These are phyloP conservation scores for Agrypnus murinus DNA, from an alignment of 2,888 invertebrate species.

Conservation along the genomic window DNA sequence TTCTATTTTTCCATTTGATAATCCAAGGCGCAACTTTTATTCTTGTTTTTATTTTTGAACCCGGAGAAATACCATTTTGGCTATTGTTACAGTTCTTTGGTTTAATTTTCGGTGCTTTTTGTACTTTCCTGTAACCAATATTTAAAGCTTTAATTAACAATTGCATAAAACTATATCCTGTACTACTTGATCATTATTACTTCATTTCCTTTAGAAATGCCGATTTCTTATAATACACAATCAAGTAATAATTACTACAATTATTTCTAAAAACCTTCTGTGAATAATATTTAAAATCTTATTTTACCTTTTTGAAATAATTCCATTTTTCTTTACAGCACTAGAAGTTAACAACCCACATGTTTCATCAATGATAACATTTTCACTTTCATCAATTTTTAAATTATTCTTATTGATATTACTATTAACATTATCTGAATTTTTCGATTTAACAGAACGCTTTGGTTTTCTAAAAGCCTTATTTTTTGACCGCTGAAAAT, in stretches of 20 bases:
- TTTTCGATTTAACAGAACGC: conserved; percentile 1
- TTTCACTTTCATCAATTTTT: neutral
- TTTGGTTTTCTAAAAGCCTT: conserved; percentile 36
- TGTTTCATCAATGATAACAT: neutral
- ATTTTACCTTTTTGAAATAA: conserved; percentile 18
- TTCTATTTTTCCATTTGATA: conserved; percentile 42
- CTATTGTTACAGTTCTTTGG: neutral
- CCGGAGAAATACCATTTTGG: neutral
- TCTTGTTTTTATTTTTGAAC: neutral
- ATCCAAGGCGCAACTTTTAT: conserved; percentile 36
- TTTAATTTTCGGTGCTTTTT: neutral
- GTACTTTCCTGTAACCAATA: conserved; percentile 25
- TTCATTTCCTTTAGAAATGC: neutral
- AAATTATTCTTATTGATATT: too few relatives aligned
- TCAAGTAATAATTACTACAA: too few relatives aligned
- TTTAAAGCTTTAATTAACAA: too few relatives aligned
- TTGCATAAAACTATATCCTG: too few relatives aligned
- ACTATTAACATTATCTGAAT: neutral
- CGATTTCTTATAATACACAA: too few relatives aligned
- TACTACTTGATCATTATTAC: neutral
- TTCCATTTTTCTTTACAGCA: conserved; percentile 7
- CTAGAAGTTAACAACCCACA: conserved; percentile 8
- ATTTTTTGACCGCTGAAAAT: conserved; percentile 37
- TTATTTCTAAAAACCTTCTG: too few relatives aligned
- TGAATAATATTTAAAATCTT: neutral